Evolutionary conservation across 2,797 vertebrate species (phyloP), one percentile per base, ranked within the genome.

Genomic region (Arremon brunneinucha): DNA sequence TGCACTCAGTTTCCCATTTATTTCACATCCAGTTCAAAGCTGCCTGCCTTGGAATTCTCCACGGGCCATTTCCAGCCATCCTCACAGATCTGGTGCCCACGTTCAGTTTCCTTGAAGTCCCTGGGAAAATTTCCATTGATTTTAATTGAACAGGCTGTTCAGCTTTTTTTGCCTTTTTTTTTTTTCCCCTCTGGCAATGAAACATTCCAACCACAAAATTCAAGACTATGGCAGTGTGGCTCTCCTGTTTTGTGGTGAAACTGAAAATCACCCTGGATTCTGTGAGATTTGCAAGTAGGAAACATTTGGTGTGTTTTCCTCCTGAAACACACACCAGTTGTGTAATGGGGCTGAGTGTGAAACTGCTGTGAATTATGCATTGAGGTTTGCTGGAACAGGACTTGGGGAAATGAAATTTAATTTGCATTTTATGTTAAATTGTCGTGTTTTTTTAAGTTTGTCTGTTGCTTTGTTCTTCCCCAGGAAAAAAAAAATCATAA

Each of bases 101-200:
- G 37, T 19, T 77, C 83, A 62, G 39, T 90, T 77, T 19, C 55
- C 81, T 37, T 90, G 91, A 92, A 96, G 90, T 82, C 57, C 70
- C 57, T 87, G 60, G 72, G 89, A 95, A 92, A 83, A 63, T 82
- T 83, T 84, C 89, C 95, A 91, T 69, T 87, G 46, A 93, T 95
- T 97, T 95, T 86, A 87, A 87, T 69, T 85, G 79, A 93, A 91
- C 72, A 94, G 82, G 26, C 76, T 92, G 72, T 77, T 91, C 34
- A 69, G 47, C 8, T 8, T 27, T 11, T 49, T 37, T 10, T 28
- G 3, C 6, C 24, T n/a, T 28, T 44, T 32, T 53, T n/a, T 23
- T 11, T 4, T 37, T 1, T 0, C 18, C 24, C 14, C 49, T 71
- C 89, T 34, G 65, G 87, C 84, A 81, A 37, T 20, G 17, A 87